Percentiles rank a stretch among this genome's conserved stretches.
Conservation (phyloP, 2,888 invertebrate genomes). For the Cephus runcator region DNA sequence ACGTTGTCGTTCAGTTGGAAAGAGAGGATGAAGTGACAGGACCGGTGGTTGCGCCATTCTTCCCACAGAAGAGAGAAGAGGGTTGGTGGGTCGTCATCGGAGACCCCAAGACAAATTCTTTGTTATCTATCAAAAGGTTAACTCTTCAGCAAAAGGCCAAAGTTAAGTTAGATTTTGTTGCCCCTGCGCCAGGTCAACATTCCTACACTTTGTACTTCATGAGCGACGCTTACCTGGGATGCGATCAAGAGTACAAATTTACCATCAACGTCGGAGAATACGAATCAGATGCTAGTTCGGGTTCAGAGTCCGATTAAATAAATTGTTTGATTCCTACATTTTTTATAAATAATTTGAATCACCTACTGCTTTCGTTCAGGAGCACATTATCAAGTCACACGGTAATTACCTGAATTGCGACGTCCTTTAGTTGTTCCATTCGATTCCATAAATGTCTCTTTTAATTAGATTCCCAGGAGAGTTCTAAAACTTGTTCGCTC, state of each 20-base stretch:
- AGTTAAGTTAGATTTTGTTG: conserved; percentile 90
- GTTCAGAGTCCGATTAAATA: conserved; percentile 69
- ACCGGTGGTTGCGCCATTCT: conserved; percentile 97
- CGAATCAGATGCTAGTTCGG: conserved; percentile 72
- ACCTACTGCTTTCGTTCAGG: background rate
- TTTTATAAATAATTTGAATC: background rate
- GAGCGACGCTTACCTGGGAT: conserved; percentile 99
- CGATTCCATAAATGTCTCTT: background rate
- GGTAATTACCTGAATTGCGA: background rate
- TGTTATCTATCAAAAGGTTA: conserved; percentile 96
- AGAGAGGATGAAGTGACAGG: conserved; percentile 97
- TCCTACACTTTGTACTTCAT: conserved; percentile 97
- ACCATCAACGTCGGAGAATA: conserved; percentile 83
- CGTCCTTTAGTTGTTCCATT: background rate
- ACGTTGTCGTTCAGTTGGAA: conserved; percentile 91
- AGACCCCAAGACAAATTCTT: conserved; percentile 91
- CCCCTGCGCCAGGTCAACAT: conserved; percentile 88
- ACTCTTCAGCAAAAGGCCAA: conserved; percentile 94
- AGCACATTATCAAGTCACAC: background rate
- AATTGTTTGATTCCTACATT: background rate
- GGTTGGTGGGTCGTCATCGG: conserved; percentile 99
- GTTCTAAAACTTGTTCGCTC: too few species aligned
- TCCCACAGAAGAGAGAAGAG: conserved; percentile 93
- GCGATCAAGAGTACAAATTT: conserved; percentile 99
- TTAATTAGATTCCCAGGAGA: background rate